Evolutionary conservation across 2,888 invertebrate species (phyloP), one percentile per base, ranked within the genome.

Genomic region (Oscheius sp.): DNA sequence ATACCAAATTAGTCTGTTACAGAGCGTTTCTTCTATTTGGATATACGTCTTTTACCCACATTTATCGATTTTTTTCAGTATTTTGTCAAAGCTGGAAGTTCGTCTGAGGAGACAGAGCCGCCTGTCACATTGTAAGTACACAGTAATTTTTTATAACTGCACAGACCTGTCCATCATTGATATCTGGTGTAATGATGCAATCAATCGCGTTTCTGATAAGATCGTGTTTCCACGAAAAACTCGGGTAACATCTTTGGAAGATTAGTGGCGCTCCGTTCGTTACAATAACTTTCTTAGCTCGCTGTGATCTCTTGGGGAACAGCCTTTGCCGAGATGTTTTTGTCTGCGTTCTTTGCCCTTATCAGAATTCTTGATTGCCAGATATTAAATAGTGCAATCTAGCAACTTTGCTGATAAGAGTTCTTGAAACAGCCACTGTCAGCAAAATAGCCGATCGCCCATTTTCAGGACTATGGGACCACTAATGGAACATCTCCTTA

Each of bases 401-500:
- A 61, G 61, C 41, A 61, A 45, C 61, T 21, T 43, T 18, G 18
- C 18, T n/a, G 43, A 43, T 61, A 61, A 61, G 21, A 21, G 13
- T 61, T 61, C 61, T 43, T 43, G 61, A 23, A 61, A 58, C 58
- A 25, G 49, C 13, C 49, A 7, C 18, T 3, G 16, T 49, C 49
- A n/a, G 49, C 35, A 35, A 35, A 35, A 35, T 35, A 35, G 3
- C 35, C 35, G 5, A 35, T 7, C 27, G 1, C 13, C 13, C 58
- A 16, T 27, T 58, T 58, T 18, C 58, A 29, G 58, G 58, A 61
- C 21, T 53, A 76, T 76, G 77, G 69, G 72, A 29, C 75, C 75
- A 59, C 45, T 77, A 46, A 56, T 72, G 52, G 83, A 83, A 76
- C 81, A 81, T 70, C 63, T 78, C 63, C 71, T 83, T 61, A 77